Base-by-base conservation (phyloP, 2,797 vertebrate species). In the Tolypeutes matacus region DNA sequence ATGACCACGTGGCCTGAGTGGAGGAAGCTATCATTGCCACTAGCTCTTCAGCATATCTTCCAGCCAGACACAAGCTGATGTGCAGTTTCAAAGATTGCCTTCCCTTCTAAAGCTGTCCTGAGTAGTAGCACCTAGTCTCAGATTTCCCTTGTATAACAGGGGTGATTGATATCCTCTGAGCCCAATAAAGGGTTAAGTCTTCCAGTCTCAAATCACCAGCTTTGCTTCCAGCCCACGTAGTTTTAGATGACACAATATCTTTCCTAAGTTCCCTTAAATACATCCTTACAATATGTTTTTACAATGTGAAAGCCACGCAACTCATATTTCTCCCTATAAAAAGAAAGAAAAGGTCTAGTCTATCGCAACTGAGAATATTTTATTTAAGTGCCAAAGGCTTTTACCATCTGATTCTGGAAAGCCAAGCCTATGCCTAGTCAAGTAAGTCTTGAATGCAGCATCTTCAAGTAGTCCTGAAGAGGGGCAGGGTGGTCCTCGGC, bases 341-440 rank as follows among this genome's bases (percentile, higher is more conserved):
- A 60, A 51, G 17, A 75, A 84, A 42, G 12, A 31, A 93, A 87
- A 80, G 31, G 21, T 9, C 5, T 34, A 18, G 11, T 34, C 7
- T 65, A 14, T 86, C 78, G 64, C 27, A 84, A 89, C 31, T 80
- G 53, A 92, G 85, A 27, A 39, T 62, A 51, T 93, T 94, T 93
- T 64, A 60, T 67, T 70, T 84, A 53, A 29, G 13, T 76, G 18
- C 6, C 73, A 60, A 89, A 86, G 46, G 0, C 21, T 91, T 95
- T 70, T 70, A 65, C 73, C 89, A 65, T 77, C 10, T 20, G 20
- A 69, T 86, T 87, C 42, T 93, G 77, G 25, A 49, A 88, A 83
- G 36, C 39, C 49, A 87, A 60, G 20, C 60, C 67, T 36, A 13
- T n/a, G 13, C 56, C 56, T 21, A 56, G 20, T 56, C 56, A 21